phyloP scores from a whole-genome alignment of 2,888 invertebrate genomes.

The Alsophila aescularia region DNA sequence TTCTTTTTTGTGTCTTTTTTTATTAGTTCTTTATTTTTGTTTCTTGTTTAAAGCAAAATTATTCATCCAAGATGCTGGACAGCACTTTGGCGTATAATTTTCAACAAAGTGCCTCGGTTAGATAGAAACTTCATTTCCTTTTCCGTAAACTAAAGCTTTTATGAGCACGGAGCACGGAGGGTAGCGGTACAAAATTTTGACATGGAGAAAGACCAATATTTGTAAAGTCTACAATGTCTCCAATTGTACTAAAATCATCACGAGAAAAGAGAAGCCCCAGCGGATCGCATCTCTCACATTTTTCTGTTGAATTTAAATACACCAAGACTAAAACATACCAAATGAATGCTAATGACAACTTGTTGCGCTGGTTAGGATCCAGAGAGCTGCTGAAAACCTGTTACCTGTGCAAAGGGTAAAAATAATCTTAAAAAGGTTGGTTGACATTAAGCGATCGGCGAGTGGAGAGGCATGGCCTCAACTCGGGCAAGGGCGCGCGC shows the following conservation, averaged over 20 bases:
- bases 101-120: too few species aligned
- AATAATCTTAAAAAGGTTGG: constrained; percentile 52
- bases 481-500: constrained; percentile 64
- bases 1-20: too few species aligned
- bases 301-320: background rate
- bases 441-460: constrained; percentile 64
- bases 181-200: too few species aligned
- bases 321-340: constrained; percentile 3
- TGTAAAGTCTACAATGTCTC: too few species aligned
- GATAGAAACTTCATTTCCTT: too few species aligned
- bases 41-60: too few species aligned
- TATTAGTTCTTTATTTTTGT: too few species aligned
- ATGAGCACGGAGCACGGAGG: too few species aligned
- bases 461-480: constrained; percentile 68
- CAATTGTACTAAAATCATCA: background rate
- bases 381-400: constrained; percentile 12
- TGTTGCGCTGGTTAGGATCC: constrained; percentile 16
- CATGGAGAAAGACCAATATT: too few species aligned
- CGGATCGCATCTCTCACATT: background rate
- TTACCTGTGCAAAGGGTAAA: constrained; percentile 22
- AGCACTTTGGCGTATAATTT: too few species aligned
- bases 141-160: too few species aligned
- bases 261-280: background rate
- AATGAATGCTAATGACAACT: constrained; percentile 8
- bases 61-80: too few species aligned